Base-by-base conservation (phyloP, 1,140 invertebrate genomes). In the Drosophila sproati region DNA sequence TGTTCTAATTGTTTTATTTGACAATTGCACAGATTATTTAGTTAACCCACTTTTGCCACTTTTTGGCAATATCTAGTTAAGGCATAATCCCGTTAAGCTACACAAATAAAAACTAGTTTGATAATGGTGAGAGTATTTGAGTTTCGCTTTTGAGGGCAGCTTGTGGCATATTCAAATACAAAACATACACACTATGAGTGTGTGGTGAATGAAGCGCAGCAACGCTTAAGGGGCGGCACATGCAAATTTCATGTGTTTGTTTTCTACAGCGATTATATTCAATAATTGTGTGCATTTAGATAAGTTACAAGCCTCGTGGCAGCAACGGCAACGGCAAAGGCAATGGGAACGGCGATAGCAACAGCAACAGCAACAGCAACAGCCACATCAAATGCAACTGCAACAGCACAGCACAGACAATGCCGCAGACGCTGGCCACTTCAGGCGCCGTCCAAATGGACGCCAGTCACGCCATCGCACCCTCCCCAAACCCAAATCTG, bases 201-300 rank as follows among this genome's bases (percentile, higher is more conserved):
- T n/a, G 47, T 35, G 29, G 63, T 3, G n/a, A 34, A 32, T n/a
- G 31, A 69, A 79, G 76, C 80, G 51, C 63, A 57, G 64, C 28
- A 87, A 80, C 83, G 83, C 77, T 77, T 77, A 77, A 82, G 80
- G 82, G 77, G 77, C 73, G 83, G 83, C 77, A 35, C 43, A 78
- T 89, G 83, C 80, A 74, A 89, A 75, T 72, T 75, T 59, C 7
- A 41, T 61, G 54, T 80, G 82, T 86, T 82, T 87, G 88, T 82
- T 91, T 87, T 83, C 37, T 63, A 8, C 64, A 59, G 51, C 88
- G 88, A 91, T 91, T 91, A 91, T 91, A 91, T 91, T 91, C 88
- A 91, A 91, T 91, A 91, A 91, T 91, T 91, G 88, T 91, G 88
- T 91, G 79, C 88, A 91, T 91, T 91, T 91, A 91, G 88, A 91